Evolutionary conservation across 2,113 vertebrate species (phyloP).

Genomic region (Zingel zingel): DNA sequence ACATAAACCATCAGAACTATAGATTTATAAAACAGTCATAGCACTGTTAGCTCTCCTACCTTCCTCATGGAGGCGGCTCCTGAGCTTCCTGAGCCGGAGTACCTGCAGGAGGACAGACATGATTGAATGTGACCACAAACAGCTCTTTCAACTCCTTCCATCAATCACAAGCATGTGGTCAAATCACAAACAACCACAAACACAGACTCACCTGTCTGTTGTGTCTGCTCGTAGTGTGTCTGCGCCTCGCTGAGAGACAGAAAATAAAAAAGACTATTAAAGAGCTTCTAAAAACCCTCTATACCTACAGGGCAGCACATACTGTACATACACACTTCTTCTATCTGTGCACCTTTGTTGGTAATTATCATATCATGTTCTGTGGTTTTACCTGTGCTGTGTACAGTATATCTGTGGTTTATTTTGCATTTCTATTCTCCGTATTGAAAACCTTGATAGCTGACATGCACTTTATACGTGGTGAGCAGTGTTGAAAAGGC

Average conservation of each 20-base stretch:
- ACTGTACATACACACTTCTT: neutral
- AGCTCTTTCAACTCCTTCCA: neutral
- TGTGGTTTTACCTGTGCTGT: too few relatives aligned
- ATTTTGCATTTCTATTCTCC: neutral
- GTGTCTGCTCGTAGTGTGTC: constrained; percentile 80
- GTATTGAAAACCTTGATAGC: neutral
- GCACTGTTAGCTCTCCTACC: constrained; percentile 73
- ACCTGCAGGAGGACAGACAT: constrained; percentile 75
- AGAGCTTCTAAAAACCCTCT: neutral
- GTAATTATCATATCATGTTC: neutral
- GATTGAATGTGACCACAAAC: constrained; percentile 23
- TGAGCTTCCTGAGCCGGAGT: constrained; percentile 87
- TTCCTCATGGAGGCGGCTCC: constrained; percentile 91
- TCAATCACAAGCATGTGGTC: constrained; percentile 14
- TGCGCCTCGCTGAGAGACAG: constrained; percentile 68
- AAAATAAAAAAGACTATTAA: constrained; percentile 7
- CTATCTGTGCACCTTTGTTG: neutral
- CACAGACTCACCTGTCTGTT: constrained; percentile 73
- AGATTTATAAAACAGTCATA: neutral
- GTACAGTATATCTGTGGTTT: neutral
- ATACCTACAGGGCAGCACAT: neutral
- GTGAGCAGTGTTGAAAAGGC: neutral
- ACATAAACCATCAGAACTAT: neutral
- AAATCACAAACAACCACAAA: constrained; percentile 21
- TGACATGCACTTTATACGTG: neutral